Percentiles rank a stretch among this genome's conserved stretches.
Evolutionary conservation across 2,797 vertebrate species (phyloP).

Genomic region (Sebastes trivittatus): DNA sequence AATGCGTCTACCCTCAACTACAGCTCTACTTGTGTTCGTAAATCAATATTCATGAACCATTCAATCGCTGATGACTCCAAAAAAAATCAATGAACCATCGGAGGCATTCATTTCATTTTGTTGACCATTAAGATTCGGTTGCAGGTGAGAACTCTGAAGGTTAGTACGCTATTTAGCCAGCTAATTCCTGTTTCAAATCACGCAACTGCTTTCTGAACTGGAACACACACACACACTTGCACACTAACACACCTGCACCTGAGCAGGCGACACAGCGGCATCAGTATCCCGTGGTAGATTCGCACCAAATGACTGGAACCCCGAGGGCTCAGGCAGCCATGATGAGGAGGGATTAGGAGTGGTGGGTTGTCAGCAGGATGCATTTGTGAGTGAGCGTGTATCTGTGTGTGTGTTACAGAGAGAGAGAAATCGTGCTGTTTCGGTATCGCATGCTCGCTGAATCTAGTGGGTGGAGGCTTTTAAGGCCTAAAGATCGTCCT

Average conservation of each 20-base stretch:
- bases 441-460: slow-evolving; percentile 44
- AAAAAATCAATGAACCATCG: slow-evolving; percentile 8
- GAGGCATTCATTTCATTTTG: slow-evolving; percentile 13
- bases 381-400: slow-evolving; percentile 50
- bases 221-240: neutral
- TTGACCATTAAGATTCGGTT: slow-evolving; percentile 38
- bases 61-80: neutral
- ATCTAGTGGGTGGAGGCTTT: slow-evolving; percentile 39
- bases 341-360: slow-evolving; percentile 75
- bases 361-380: slow-evolving; percentile 72
- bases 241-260: slow-evolving; percentile 32
- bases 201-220: slow-evolving; percentile 9
- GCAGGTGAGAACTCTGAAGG: slow-evolving; percentile 32
- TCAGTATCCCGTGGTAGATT: slow-evolving; percentile 55
- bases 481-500: slow-evolving; percentile 56
- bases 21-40: neutral
- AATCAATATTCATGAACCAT: slow-evolving; percentile 5
- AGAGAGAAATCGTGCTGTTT: slow-evolving; percentile 54
- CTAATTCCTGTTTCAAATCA: slow-evolving; percentile 43
- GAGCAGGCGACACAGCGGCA: slow-evolving; percentile 47
- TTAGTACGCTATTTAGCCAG: slow-evolving; percentile 28
- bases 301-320: slow-evolving; percentile 62
- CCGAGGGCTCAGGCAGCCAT: slow-evolving; percentile 69
- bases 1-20: neutral
- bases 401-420: slow-evolving; percentile 37